Conservation (phyloP, 2,888 invertebrate genomes). For the Hydropsyche betteni region DNA sequence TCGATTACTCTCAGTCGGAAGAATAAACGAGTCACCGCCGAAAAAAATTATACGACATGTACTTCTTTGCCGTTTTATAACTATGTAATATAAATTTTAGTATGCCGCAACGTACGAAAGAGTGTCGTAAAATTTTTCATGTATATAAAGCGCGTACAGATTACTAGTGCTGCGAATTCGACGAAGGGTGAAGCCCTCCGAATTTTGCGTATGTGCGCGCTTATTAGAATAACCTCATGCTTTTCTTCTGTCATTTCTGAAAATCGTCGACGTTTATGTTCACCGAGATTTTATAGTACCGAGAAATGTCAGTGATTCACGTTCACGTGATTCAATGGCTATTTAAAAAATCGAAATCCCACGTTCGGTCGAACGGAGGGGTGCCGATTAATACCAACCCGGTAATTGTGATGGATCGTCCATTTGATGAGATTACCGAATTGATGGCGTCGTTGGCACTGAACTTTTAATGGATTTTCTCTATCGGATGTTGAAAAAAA, state of each 20-base stretch:
- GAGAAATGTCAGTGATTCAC: constrained; percentile 9
- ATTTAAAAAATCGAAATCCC: constrained; percentile 21
- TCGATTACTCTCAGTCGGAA: background rate
- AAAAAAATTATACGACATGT: background rate
- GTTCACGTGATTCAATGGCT: constrained; percentile 1
- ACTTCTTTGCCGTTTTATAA: constrained; percentile 11
- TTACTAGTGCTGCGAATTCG: constrained; percentile 28
- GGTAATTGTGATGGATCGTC: constrained; percentile 45
- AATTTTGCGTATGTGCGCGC: constrained; percentile 2
- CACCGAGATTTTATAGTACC: background rate
- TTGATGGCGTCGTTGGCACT: constrained; percentile 41
- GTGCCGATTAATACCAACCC: constrained; percentile 37
- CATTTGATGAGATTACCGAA: constrained; percentile 41
- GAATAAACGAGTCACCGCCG: background rate
- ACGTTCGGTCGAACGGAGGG: constrained; percentile 27
- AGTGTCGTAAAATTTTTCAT: constrained; percentile 39
- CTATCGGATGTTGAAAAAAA: constrained; percentile 24
- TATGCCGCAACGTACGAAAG: constrained; percentile 33
- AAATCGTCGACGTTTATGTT: too few species aligned
- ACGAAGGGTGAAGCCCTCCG: background rate
- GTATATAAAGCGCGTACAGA: constrained; percentile 38
- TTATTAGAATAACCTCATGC: constrained; percentile 14
- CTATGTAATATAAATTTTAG: constrained; percentile 40
- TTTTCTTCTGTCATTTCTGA: too few species aligned
- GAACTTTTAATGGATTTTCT: constrained; percentile 43